These are phyloP conservation scores for Pithys albifrons DNA, from an alignment of 2,113 vertebrate genomes.

Conservation along the genomic window DNA sequence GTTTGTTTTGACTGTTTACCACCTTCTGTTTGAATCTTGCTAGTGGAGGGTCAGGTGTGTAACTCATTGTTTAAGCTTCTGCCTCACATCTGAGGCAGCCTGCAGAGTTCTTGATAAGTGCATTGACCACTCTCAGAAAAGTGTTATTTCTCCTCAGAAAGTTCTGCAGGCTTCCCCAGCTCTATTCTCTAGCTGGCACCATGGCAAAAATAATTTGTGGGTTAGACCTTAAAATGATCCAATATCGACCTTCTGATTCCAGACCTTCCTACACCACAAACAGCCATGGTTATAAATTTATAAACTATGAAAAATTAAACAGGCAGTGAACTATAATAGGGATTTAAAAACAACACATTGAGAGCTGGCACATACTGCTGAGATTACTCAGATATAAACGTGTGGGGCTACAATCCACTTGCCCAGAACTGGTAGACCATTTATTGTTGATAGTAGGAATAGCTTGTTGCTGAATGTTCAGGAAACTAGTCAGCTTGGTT, in stretches of 20 bases:
- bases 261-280: constrained; percentile 6
- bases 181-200: not conserved
- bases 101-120: not conserved
- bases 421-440: not conserved
- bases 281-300: constrained; percentile 55
- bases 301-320: constrained; percentile 66
- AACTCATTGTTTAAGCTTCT: not conserved
- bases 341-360: not conserved
- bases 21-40: not conserved
- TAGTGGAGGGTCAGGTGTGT: not conserved
- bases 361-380: not conserved
- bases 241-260: constrained; percentile 9
- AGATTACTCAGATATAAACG: not conserved
- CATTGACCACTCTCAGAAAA: not conserved
- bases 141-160: constrained; percentile 11
- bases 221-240: constrained; percentile 28
- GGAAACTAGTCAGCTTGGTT: not conserved
- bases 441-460: not conserved
- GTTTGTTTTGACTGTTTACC: not conserved
- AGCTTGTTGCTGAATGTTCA: not conserved
- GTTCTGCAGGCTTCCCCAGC: not conserved
- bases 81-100: not conserved
- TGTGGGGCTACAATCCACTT: not conserved
- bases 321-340: not conserved
- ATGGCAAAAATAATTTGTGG: not conserved